phyloP scores from a whole-genome alignment of 2,797 vertebrate genomes.

The Enteromius mattozi region DNA sequence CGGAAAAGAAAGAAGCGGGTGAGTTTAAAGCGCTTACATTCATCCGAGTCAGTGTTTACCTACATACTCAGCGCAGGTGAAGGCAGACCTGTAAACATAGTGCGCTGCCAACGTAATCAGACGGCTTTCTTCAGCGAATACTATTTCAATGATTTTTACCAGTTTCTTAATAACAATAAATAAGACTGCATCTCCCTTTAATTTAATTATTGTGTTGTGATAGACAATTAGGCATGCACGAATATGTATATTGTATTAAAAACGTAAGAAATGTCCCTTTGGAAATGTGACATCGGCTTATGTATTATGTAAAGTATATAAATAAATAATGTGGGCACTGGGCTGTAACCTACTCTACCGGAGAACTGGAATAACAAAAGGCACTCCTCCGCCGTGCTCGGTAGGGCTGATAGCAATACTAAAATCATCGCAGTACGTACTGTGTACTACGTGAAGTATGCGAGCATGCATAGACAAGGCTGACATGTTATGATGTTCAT shows the following conservation, averaged over 20 bases:
- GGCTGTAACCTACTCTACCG: conserved; percentile 18
- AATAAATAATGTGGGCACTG: conserved; percentile 58
- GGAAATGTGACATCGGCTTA: conserved; percentile 43
- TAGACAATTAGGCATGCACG: not conserved
- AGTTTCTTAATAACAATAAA: not conserved
- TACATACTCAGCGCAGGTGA: not conserved
- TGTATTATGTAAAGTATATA: conserved; percentile 62
- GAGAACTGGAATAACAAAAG: conserved; percentile 28
- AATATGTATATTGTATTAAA: conserved; percentile 5
- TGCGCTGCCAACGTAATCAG: not conserved
- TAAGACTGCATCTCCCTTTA: not conserved
- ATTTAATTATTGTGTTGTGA: not conserved
- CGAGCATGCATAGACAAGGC: not conserved
- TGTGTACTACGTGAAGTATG: not conserved
- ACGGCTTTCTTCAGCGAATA: too few relatives aligned
- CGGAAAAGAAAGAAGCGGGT: conserved; percentile 28
- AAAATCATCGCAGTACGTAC: not conserved
- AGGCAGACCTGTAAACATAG: conserved; percentile 22
- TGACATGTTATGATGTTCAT: not conserved
- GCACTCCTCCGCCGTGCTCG: not conserved
- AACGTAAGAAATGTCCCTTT: conserved; percentile 3
- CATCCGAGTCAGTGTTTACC: conserved; percentile 21
- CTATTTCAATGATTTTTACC: not conserved
- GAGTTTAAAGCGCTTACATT: conserved; percentile 19
- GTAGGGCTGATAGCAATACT: not conserved